These are phyloP conservation scores for Cotesia congregata DNA, from an alignment of 2,888 invertebrate genomes.

Conservation along the genomic window DNA sequence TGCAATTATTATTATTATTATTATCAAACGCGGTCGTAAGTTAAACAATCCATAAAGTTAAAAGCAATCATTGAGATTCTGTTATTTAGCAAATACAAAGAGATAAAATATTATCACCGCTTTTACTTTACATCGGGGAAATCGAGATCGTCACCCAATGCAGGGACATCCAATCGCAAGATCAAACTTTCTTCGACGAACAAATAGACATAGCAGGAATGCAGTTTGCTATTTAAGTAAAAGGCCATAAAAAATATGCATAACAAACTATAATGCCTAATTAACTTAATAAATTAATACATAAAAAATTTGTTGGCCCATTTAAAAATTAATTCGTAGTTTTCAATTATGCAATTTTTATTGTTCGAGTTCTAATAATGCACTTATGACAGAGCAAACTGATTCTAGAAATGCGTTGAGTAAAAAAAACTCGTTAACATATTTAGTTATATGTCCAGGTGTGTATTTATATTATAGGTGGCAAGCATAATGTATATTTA, in stretches of 20 bases:
- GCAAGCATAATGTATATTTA: neutral
- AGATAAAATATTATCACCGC: conserved; percentile 6
- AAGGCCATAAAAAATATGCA: neutral
- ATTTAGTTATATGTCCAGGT: neutral
- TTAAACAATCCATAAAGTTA: neutral
- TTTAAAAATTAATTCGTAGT: neutral
- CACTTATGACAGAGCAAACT: neutral
- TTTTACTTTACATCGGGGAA: conserved; percentile 23
- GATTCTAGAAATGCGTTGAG: neutral
- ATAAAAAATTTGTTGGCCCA: neutral
- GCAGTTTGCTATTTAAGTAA: neutral
- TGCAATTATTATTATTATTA: neutral
- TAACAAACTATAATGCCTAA: neutral
- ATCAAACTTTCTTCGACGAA: conserved; percentile 14
- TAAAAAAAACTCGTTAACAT: neutral
- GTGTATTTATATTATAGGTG: neutral
- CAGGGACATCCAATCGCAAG: neutral
- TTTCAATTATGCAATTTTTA: neutral
- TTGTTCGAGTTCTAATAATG: neutral
- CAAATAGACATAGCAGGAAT: neutral
- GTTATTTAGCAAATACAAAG: conserved; percentile 3
- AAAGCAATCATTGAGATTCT: neutral
- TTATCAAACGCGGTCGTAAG: neutral
- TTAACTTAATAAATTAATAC: neutral
- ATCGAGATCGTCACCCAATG: conserved; percentile 35